phyloP scores from a whole-genome alignment of 2,888 invertebrate genomes.

The Vanessa cardui region DNA sequence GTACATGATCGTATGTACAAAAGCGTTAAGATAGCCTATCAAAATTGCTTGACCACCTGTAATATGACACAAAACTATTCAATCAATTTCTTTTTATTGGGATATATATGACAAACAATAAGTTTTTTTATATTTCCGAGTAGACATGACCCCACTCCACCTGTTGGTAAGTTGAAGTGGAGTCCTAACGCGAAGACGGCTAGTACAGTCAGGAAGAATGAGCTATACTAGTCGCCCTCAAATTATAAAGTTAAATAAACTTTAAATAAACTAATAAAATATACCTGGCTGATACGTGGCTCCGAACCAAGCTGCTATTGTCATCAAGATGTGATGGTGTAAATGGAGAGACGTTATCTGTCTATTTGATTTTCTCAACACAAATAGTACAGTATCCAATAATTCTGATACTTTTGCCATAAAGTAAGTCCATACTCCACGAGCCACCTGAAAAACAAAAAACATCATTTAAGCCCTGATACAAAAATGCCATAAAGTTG shows the following conservation, averaged over 20 bases:
- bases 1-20: slow-evolving; percentile 96
- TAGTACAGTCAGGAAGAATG: too few species aligned
- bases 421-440: slow-evolving; percentile 87
- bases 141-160: too few species aligned
- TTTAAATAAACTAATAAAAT: neutral
- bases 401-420: slow-evolving; percentile 89
- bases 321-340: slow-evolving; percentile 92
- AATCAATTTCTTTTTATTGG: too few species aligned
- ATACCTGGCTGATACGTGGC: slow-evolving; percentile 85
- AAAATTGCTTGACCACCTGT: slow-evolving; percentile 66
- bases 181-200: too few species aligned
- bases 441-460: slow-evolving; percentile 66
- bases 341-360: slow-evolving; percentile 94
- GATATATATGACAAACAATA: too few species aligned
- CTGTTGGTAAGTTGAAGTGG: too few species aligned
- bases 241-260: too few species aligned
- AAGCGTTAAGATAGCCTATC: slow-evolving; percentile 85
- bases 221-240: too few species aligned
- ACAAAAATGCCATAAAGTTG: too few species aligned
- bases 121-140: too few species aligned
- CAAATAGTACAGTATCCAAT: slow-evolving; percentile 92
- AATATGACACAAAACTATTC: slow-evolving; percentile 65
- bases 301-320: slow-evolving; percentile 87
- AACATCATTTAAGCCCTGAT: too few species aligned
- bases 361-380: slow-evolving; percentile 92